These are phyloP conservation scores for Megastigmus dorsalis DNA, from an alignment of 2,888 invertebrate genomes.

Conservation along the genomic window DNA sequence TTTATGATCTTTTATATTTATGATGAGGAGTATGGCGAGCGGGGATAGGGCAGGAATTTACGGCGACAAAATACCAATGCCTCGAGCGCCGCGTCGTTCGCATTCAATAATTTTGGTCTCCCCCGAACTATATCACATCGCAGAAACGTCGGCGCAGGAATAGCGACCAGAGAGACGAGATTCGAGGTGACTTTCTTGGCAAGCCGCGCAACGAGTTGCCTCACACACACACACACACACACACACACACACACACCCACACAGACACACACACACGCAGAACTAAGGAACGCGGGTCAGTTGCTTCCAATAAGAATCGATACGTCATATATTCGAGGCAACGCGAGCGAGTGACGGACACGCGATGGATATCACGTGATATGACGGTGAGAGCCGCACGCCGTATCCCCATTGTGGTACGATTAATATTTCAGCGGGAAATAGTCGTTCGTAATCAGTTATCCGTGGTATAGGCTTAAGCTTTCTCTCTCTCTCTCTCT, in stretches of 20 bases:
- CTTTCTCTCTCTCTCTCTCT: slow-evolving; percentile 2
- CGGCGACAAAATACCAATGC: too few relatives aligned
- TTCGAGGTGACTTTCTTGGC: neutral
- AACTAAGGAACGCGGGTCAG: too few relatives aligned
- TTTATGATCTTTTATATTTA: too few relatives aligned
- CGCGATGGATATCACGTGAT: slow-evolving; percentile 65
- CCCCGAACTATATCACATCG: too few relatives aligned
- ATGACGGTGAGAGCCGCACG: slow-evolving; percentile 59
- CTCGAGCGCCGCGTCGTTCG: too few relatives aligned
- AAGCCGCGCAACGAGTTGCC: neutral
- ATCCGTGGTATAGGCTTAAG: slow-evolving; percentile 17
- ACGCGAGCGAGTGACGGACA: slow-evolving; percentile 56
- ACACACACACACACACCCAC: neutral
- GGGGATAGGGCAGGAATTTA: too few relatives aligned
- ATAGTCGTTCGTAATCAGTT: too few relatives aligned
- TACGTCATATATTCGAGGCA: slow-evolving; percentile 56
- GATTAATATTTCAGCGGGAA: slow-evolving; percentile 72
- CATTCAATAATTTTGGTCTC: too few relatives aligned
- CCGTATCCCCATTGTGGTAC: slow-evolving; percentile 62
- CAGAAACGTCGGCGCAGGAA: too few relatives aligned
- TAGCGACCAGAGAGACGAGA: neutral
- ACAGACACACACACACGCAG: neutral
- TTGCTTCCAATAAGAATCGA: slow-evolving; percentile 56
- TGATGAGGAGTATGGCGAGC: too few relatives aligned
- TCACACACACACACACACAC: neutral